Evolutionary conservation across 2,797 vertebrate genomes (phyloP).

Genomic region (Simalia tracyae): DNA sequence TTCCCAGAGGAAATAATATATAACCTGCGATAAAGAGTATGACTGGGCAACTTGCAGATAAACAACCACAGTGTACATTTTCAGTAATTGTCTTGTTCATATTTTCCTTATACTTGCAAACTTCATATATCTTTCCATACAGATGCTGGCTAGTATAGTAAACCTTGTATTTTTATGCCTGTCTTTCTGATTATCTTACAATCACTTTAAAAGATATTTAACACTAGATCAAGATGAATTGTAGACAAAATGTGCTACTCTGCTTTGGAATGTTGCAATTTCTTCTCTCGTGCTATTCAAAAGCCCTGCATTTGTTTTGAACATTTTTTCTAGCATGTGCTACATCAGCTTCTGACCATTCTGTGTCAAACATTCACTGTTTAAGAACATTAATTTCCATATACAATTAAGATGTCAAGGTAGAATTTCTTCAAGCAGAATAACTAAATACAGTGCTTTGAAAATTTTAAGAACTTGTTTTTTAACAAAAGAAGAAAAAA

Average conservation of each 20-base stretch:
- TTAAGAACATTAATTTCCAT: slow-evolving; percentile 59
- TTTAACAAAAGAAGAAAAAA: slow-evolving; percentile 51
- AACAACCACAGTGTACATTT: not conserved
- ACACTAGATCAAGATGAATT: slow-evolving; percentile 60
- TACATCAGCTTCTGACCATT: slow-evolving; percentile 46
- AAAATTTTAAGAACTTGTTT: slow-evolving; percentile 52
- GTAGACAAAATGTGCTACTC: slow-evolving; percentile 68
- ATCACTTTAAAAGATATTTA: slow-evolving; percentile 43
- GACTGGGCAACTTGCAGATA: not conserved
- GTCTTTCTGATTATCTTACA: slow-evolving; percentile 3
- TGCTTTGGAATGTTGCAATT: slow-evolving; percentile 64
- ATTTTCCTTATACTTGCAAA: not conserved
- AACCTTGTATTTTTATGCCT: slow-evolving; percentile 2
- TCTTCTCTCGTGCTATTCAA: slow-evolving; percentile 46
- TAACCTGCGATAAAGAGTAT: not conserved
- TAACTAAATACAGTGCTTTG: slow-evolving; percentile 57
- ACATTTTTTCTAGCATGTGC: slow-evolving; percentile 46
- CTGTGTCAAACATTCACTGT: slow-evolving; percentile 53
- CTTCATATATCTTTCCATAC: not conserved
- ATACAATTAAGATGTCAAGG: slow-evolving; percentile 40
- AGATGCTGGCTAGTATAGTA: slow-evolving; percentile 12
- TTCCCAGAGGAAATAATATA: not conserved
- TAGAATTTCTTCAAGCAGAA: slow-evolving; percentile 48
- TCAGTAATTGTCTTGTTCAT: not conserved
- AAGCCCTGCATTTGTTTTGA: slow-evolving; percentile 42